A percentile compares a stretch with the other conserved stretches of the same genome.
Conservation (phyloP, 2,113 vertebrate genomes). For the Saccopteryx bilineata region DNA sequence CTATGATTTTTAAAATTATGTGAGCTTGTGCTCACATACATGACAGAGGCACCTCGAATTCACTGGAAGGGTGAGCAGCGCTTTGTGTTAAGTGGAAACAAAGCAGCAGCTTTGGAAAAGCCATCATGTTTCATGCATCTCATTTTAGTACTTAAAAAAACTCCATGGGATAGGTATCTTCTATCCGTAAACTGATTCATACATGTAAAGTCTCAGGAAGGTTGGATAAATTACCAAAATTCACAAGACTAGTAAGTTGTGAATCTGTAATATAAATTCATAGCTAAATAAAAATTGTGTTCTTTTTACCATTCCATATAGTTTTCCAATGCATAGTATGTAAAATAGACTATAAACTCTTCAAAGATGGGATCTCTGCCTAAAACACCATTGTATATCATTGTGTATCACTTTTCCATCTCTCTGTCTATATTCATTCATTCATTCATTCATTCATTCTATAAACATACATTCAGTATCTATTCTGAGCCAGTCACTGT, state of each 20-base stretch:
- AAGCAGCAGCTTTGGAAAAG: neutral
- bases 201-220: neutral
- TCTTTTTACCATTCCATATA: neutral
- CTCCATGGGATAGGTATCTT: neutral
- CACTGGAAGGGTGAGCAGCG: neutral
- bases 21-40: neutral
- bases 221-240: conserved; percentile 32
- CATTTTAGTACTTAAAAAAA: neutral
- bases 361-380: neutral
- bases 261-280: conserved; percentile 13
- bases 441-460: neutral
- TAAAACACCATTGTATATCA: neutral
- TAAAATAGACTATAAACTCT: neutral
- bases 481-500: neutral
- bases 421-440: neutral
- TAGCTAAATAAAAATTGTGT: neutral
- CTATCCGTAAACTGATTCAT: neutral
- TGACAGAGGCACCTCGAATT: neutral
- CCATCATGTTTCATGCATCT: neutral
- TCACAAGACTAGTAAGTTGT: neutral
- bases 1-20: neutral
- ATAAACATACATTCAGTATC: neutral
- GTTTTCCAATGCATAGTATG: neutral
- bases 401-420: neutral
- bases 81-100: neutral